Conservation (phyloP, 2,113 vertebrate species). For the Spilogale gracilis region DNA sequence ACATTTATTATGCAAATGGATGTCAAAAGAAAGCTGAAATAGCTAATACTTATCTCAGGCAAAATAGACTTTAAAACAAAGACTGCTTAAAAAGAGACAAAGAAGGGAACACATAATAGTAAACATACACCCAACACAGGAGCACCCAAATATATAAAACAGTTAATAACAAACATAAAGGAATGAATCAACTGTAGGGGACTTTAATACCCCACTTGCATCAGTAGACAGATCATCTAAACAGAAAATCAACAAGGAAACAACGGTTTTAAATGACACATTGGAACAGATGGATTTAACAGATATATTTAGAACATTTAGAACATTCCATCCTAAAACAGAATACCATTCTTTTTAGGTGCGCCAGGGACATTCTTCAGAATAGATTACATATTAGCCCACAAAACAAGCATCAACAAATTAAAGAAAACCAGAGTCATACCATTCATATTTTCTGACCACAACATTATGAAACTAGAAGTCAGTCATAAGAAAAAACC, state of each 20-base stretch:
- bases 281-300: too few relatives aligned
- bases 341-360: neutral
- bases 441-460: neutral
- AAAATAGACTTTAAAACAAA: neutral
- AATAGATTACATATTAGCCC: neutral
- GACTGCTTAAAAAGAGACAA: neutral
- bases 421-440: neutral
- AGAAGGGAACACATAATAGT: neutral
- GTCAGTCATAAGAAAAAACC: neutral
- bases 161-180: neutral
- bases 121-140: neutral
- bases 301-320: neutral
- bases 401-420: neutral
- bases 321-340: neutral
- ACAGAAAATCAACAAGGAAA: too few relatives aligned
- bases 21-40: neutral
- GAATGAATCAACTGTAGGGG: too few relatives aligned
- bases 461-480: neutral
- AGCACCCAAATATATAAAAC: neutral
- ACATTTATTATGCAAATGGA: neutral
- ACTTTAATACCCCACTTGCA: too few relatives aligned
- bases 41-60: neutral
- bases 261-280: too few relatives aligned
- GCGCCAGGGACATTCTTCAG: neutral
- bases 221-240: too few relatives aligned